These are phyloP conservation scores for Dolomedes plantarius DNA, from an alignment of 2,888 invertebrate species.

Conservation along the genomic window DNA sequence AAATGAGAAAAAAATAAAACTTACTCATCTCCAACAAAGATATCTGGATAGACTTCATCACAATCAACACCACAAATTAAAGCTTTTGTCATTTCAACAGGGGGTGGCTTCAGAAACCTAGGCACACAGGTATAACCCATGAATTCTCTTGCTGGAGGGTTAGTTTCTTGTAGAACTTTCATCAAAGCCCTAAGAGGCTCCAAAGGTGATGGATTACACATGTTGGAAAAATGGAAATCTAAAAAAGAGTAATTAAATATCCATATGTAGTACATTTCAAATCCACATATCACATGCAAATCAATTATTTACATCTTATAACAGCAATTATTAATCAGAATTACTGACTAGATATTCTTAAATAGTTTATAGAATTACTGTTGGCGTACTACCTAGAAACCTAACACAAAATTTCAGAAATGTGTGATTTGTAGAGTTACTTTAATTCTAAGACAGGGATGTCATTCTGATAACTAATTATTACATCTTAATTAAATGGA, in stretches of 20 bases:
- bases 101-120: slow-evolving; percentile 44
- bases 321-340: too few relatives aligned
- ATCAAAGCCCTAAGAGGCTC: slow-evolving; percentile 36
- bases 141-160: slow-evolving; percentile 24
- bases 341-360: too few relatives aligned
- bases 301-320: too few relatives aligned
- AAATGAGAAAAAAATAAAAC: slow-evolving; percentile 75
- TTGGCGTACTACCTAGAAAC: too few relatives aligned
- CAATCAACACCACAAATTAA: slow-evolving; percentile 80
- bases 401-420: too few relatives aligned
- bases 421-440: too few relatives aligned
- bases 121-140: slow-evolving; percentile 62
- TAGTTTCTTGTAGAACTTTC: slow-evolving; percentile 31
- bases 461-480: too few relatives aligned
- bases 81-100: slow-evolving; percentile 54
- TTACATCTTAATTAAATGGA: too few relatives aligned
- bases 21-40: slow-evolving; percentile 86
- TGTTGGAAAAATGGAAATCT: not conserved
- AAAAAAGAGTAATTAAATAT: not conserved
- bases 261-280: not conserved
- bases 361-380: too few relatives aligned
- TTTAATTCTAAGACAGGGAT: too few relatives aligned
- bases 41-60: slow-evolving; percentile 85
- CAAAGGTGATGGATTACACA: slow-evolving; percentile 5
- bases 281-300: too few relatives aligned